These are phyloP conservation scores for Trissolcus brochymenae DNA, from an alignment of 2,888 invertebrate genomes.

Conservation along the genomic window DNA sequence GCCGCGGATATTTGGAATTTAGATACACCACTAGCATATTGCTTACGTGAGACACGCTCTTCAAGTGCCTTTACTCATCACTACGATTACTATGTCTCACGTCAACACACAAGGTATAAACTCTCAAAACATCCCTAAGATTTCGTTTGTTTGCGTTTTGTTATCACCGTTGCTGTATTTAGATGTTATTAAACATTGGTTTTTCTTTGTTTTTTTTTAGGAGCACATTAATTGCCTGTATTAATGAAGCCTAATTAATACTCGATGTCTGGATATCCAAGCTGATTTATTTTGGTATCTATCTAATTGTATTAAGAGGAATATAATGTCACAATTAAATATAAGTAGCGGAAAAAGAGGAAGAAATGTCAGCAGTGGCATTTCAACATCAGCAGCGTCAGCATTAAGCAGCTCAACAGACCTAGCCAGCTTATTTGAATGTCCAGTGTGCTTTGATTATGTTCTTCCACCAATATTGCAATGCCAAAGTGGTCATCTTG, in stretches of 20 bases:
- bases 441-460: constrained; percentile 99
- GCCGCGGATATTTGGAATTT: constrained; percentile 42
- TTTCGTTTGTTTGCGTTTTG: neutral
- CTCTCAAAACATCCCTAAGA: neutral
- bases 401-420: constrained; percentile 88
- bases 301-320: constrained; percentile 49
- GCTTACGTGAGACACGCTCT: constrained; percentile 12
- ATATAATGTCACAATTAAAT: constrained; percentile 73
- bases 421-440: constrained; percentile 93
- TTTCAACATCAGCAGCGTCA: constrained; percentile 79
- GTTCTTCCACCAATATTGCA: constrained; percentile 99
- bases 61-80: constrained; percentile 30
- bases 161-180: neutral
- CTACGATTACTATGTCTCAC: constrained; percentile 7
- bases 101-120: constrained; percentile 17
- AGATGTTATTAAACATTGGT: neutral
- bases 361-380: constrained; percentile 70
- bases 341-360: constrained; percentile 73
- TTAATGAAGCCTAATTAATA: constrained; percentile 29
- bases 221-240: constrained; percentile 26
- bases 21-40: constrained; percentile 16
- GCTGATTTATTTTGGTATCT: constrained; percentile 39
- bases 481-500: constrained; percentile 98
- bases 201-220: constrained; percentile 14
- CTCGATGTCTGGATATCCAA: constrained; percentile 28